Evolutionary conservation across 2,888 invertebrate genomes (phyloP).

Genomic region (Chrysomela aeneicollis): DNA sequence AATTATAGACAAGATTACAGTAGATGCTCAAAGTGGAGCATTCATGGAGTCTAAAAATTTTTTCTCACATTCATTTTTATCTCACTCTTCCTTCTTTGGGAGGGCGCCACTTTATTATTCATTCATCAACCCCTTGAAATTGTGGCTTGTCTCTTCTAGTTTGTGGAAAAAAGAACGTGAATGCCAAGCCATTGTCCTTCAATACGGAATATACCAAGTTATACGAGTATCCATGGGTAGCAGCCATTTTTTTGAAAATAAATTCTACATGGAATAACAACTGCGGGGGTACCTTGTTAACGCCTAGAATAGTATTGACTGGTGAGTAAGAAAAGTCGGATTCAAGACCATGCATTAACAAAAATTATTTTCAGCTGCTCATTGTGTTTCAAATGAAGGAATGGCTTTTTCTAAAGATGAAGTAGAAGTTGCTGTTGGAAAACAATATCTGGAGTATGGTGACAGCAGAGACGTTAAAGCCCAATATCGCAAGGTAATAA

Average conservation of each 20-base stretch:
- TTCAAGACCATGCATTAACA: too few relatives aligned
- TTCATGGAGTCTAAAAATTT: too few relatives aligned
- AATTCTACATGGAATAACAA: slow-evolving; percentile 3
- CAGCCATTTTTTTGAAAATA: slow-evolving; percentile 18
- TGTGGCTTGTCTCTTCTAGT: slow-evolving; percentile 26
- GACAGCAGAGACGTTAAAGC: slow-evolving; percentile 30
- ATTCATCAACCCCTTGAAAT: too few relatives aligned
- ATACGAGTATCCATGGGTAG: slow-evolving; percentile 28
- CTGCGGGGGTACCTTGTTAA: slow-evolving; percentile 28
- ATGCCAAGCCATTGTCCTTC: slow-evolving; percentile 7
- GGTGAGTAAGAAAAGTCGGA: slow-evolving; percentile 13
- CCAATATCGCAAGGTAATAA: slow-evolving; percentile 35
- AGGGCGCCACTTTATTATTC: too few relatives aligned
- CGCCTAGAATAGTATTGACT: slow-evolving; percentile 23
- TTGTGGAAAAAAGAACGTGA: slow-evolving; percentile 27
- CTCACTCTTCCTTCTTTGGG: too few relatives aligned
- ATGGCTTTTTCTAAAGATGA: slow-evolving; percentile 16
- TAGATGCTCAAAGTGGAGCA: background rate
- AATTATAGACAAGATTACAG: background rate
- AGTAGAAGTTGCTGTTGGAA: slow-evolving; percentile 34
- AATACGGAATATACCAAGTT: slow-evolving; percentile 10
- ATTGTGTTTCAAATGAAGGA: slow-evolving; percentile 35
- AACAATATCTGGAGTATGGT: slow-evolving; percentile 32
- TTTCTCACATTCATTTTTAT: too few relatives aligned
- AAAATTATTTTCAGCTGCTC: slow-evolving; percentile 32